These are phyloP conservation scores for Coenonympha arcania DNA, from an alignment of 2,888 invertebrate genomes.

Conservation along the genomic window DNA sequence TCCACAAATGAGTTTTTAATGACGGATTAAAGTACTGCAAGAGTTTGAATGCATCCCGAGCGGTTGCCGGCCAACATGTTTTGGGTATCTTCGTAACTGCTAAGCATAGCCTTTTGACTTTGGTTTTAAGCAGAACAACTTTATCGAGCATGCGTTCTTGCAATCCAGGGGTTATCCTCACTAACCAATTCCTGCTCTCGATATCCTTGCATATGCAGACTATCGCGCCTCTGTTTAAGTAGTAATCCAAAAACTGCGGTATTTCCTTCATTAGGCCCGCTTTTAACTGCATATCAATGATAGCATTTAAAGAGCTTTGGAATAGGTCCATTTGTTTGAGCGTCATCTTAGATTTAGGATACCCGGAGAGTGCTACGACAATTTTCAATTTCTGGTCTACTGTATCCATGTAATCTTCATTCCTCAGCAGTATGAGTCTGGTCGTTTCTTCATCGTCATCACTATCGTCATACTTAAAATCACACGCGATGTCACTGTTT, in stretches of 20 bases:
- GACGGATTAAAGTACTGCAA: constrained; percentile 64
- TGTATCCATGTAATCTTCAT: constrained; percentile 53
- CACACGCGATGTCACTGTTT: constrained; percentile 42
- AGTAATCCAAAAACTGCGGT: constrained; percentile 58
- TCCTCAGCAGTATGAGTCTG: constrained; percentile 51
- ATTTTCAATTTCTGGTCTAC: constrained; percentile 56
- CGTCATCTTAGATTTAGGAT: constrained; percentile 59
- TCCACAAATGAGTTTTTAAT: constrained; percentile 52
- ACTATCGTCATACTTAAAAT: constrained; percentile 49
- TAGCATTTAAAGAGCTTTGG: constrained; percentile 47
- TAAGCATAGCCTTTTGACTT: constrained; percentile 56
- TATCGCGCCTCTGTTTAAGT: constrained; percentile 58
- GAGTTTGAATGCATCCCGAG: constrained; percentile 56
- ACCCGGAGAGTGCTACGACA: constrained; percentile 54
- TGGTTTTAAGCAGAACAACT: constrained; percentile 51
- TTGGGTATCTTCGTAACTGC: constrained; percentile 54
- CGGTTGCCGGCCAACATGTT: constrained; percentile 52
- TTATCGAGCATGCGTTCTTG: constrained; percentile 57
- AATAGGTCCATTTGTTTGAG: constrained; percentile 55
- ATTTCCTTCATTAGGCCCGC: constrained; percentile 48
- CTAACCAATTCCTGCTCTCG: constrained; percentile 59
- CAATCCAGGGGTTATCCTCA: constrained; percentile 54
- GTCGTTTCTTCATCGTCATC: constrained; percentile 59
- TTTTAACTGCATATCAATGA: constrained; percentile 61
- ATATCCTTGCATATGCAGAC: constrained; percentile 60